Base-by-base conservation (phyloP, 2,797 vertebrate genomes). In the Valencia hispanica region DNA sequence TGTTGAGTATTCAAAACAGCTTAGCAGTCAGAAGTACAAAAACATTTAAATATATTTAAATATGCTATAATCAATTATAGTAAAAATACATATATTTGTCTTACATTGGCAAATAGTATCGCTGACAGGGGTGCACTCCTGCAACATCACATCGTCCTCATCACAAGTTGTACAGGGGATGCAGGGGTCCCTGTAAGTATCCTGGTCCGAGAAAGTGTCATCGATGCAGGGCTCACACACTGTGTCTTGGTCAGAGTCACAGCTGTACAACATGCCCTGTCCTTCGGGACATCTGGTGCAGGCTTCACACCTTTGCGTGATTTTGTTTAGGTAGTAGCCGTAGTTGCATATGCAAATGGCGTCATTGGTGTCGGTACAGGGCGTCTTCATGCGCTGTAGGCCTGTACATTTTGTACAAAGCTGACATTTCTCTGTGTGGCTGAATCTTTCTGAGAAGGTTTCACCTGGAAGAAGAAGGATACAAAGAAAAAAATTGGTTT, bases 111-210 rank as follows among this genome's bases (percentile, higher is more conserved):
- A 99, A 34, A 95, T 79, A 0, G 97, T 96, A 0, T 99, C 97
- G 0, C 85, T 92, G 74, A 63, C 0, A 14, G 95, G 8, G 0
- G 94, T 96, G 92, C 98, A 99, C 68, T 93, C 84, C 66, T 94
- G 34, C 12, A 96, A 27, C 78, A 94, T 84, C 63, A 95, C 96
- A 9, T 68, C 65, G 0, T 86, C 93, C 0, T 97, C 97, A 39
- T 99, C 98, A 0, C 98, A 99, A 75, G 95, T 93, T 1, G 93
- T 94, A 94, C 98, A 99, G 25, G 98, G 98, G 85, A 99, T 95
- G 92, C 98, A 99, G 73, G 97, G 97, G n/a, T 99, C 97, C 87
- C 96, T 92, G 0, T 95, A 96, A 74, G 96, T 99, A 77, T 97
- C 96, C 82, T 97, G 96, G 9, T 97, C 97, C 0, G 98, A 99